Percentiles rank a stretch among this genome's conserved stretches.
These are phyloP conservation scores for Protonemura montana DNA, from an alignment of 2,888 invertebrate genomes.

Conservation along the genomic window DNA sequence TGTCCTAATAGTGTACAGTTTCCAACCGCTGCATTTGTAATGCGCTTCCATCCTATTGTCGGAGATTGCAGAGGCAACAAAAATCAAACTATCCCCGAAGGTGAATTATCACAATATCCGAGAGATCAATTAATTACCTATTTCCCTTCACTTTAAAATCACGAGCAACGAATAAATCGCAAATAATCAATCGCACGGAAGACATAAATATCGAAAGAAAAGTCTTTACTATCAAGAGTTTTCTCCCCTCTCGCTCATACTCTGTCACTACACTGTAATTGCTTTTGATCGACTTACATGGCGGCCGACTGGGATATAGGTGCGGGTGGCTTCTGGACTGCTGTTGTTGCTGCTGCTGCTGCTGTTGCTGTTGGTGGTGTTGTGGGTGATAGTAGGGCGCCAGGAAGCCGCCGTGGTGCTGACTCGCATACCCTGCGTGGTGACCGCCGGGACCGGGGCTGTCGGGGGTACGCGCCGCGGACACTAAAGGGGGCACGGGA, in stretches of 20 bases:
- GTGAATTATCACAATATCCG: neutral
- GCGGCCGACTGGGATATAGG: slow-evolving; percentile 54
- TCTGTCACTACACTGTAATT: neutral
- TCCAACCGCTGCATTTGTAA: neutral
- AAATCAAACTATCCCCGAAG: neutral
- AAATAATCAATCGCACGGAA: neutral
- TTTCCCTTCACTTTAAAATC: neutral
- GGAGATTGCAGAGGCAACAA: neutral
- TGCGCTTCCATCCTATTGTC: neutral
- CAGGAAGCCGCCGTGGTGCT: slow-evolving; percentile 56
- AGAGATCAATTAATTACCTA: neutral
- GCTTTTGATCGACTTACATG: slow-evolving; percentile 54
- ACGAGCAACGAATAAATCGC: neutral
- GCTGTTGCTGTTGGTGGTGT: slow-evolving; percentile 45
- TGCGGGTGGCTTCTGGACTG: slow-evolving; percentile 43
- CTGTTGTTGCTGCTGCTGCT: slow-evolving; percentile 40
- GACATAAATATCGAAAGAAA: neutral
- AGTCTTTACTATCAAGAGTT: neutral
- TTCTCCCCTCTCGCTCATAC: neutral
- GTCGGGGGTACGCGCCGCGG: slow-evolving; percentile 57
- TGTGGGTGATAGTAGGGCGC: slow-evolving; percentile 57
- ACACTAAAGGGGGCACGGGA: slow-evolving; percentile 45
- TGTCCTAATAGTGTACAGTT: neutral
- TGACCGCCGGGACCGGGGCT: slow-evolving; percentile 59
- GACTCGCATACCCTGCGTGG: slow-evolving; percentile 63